A percentile compares a stretch with the other conserved stretches of the same genome.
These are phyloP conservation scores for Cherax quadricarinatus DNA, from an alignment of 1,140 invertebrate genomes.

Conservation along the genomic window DNA sequence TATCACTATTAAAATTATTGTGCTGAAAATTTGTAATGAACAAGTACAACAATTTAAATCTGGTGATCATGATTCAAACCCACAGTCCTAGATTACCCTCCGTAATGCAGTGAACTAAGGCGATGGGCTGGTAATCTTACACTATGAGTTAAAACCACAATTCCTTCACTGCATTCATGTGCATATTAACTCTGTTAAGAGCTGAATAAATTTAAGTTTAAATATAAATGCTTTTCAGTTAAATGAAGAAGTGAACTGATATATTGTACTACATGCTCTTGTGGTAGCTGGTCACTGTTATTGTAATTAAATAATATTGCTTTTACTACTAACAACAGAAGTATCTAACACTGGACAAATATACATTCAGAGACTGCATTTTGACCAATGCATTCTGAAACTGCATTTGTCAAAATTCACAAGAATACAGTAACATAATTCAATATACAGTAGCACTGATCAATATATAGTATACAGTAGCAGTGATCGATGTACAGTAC, in stretches of 20 bases:
- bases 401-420: neutral
- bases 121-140: too few species aligned
- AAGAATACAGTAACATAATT: constrained; percentile 15
- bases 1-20: too few species aligned
- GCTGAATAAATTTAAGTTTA: neutral
- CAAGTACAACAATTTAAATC: too few species aligned
- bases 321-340: neutral
- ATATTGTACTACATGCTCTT: neutral
- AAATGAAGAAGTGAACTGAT: neutral
- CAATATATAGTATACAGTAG: constrained; percentile 23
- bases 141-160: too few species aligned
- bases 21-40: too few species aligned
- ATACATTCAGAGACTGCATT: neutral
- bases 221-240: neutral
- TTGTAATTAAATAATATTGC: neutral
- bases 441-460: constrained; percentile 28
- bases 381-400: neutral
- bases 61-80: too few species aligned
- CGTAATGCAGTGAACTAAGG: too few species aligned
- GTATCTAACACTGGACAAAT: neutral
- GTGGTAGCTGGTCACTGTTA: neutral
- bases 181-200: too few species aligned
- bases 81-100: too few species aligned
- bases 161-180: too few species aligned
- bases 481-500: constrained; percentile 31